Percentiles rank a stretch among this genome's conserved stretches.
phyloP scores from a whole-genome alignment of 1,140 invertebrate species.

The Drosophila sp. region DNA sequence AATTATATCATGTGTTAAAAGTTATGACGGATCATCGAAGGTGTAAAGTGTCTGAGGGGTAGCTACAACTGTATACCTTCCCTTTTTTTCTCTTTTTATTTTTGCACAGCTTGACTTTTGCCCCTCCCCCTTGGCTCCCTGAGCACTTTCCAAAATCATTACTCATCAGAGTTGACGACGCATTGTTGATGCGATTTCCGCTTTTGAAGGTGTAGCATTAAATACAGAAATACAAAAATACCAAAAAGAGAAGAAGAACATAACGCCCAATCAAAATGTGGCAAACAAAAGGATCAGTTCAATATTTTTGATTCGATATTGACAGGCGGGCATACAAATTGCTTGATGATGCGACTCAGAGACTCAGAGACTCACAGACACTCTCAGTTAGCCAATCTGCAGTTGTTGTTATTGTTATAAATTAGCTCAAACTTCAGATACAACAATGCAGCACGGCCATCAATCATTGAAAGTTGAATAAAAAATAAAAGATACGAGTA shows the following conservation, averaged over 20 bases:
- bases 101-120: conserved; percentile 77
- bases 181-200: conserved; percentile 76
- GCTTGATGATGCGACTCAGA: conserved; percentile 47
- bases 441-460: conserved; percentile 69
- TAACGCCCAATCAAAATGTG: conserved; percentile 67
- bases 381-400: conserved; percentile 34
- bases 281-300: conserved; percentile 72
- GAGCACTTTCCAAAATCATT: conserved; percentile 68
- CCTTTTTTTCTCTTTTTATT: conserved; percentile 46
- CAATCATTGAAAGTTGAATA: conserved; percentile 58
- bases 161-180: conserved; percentile 66
- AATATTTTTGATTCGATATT: conserved; percentile 74
- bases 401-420: conserved; percentile 71
- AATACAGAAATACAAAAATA: conserved; percentile 27
- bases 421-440: conserved; percentile 74
- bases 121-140: background rate
- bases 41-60: conserved; percentile 74
- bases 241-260: background rate
- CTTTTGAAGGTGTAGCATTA: conserved; percentile 52
- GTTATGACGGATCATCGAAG: conserved; percentile 82
- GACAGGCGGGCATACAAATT: conserved; percentile 78
- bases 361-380: conserved; percentile 3
- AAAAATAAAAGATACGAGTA: background rate
- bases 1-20: conserved; percentile 84
- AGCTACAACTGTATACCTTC: conserved; percentile 40